Evolutionary conservation across 2,797 vertebrate species (phyloP).

Genomic region (Chelon auratus): DNA sequence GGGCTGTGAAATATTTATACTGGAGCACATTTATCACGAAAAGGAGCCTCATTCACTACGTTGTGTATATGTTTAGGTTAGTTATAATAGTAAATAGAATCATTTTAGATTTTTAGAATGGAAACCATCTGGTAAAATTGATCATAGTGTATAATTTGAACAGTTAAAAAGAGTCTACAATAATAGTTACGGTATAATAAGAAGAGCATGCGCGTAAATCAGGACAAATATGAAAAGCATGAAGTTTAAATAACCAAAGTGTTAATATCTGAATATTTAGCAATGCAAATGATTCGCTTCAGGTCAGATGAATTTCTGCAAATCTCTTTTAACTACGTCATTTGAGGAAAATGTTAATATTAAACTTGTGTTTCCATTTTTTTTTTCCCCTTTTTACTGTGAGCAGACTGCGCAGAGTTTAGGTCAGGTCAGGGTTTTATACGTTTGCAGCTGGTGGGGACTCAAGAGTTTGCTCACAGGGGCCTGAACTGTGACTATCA

Average conservation of each 20-base stretch:
- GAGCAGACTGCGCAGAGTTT: slow-evolving; percentile 20
- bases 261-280: not conserved
- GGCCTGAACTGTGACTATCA: slow-evolving; percentile 17
- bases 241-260: not conserved
- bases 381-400: slow-evolving; percentile 1
- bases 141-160: too few relatives aligned
- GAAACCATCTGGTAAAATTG: too few relatives aligned
- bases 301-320: not conserved
- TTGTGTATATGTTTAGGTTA: not conserved
- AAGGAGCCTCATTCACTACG: not conserved
- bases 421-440: slow-evolving; percentile 42
- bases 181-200: too few relatives aligned
- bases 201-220: too few relatives aligned
- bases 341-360: not conserved
- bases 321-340: not conserved
- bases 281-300: too few relatives aligned
- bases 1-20: not conserved
- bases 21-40: not conserved
- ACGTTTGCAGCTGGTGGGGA: slow-evolving; percentile 26
- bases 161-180: too few relatives aligned
- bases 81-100: too few relatives aligned
- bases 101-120: too few relatives aligned
- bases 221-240: not conserved
- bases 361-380: not conserved
- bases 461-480: slow-evolving; percentile 59